A percentile compares a stretch with the other conserved stretches of the same genome.
Conservation (phyloP, 1,140 invertebrate genomes). For the Triops cancriformis region DNA sequence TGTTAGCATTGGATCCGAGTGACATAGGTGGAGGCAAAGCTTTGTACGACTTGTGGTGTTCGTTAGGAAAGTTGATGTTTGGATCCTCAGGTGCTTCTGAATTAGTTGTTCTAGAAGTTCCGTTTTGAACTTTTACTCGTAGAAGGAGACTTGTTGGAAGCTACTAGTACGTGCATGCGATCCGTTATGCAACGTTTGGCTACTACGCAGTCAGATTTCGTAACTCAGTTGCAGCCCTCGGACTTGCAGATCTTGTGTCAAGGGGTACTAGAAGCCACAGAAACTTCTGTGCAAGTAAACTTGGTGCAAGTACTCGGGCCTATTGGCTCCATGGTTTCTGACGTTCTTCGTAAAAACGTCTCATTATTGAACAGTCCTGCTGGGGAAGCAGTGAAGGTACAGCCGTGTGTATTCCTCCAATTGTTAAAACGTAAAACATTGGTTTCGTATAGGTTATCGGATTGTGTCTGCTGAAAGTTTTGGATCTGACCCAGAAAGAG, state of each 20-base stretch:
- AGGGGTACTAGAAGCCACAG: slow-evolving; percentile 29
- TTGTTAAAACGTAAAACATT: slow-evolving; percentile 23
- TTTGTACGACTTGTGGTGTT: slow-evolving; percentile 44
- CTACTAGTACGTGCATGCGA: slow-evolving; percentile 55
- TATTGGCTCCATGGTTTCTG: slow-evolving; percentile 22
- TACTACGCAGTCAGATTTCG: slow-evolving; percentile 29
- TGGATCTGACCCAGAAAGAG: slow-evolving; percentile 10
- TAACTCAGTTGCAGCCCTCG: slow-evolving; percentile 30
- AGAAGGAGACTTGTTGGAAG: slow-evolving; percentile 44
- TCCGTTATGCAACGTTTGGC: slow-evolving; percentile 46
- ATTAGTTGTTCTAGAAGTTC: background rate
- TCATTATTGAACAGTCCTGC: slow-evolving; percentile 27
- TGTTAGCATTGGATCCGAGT: slow-evolving; percentile 48
- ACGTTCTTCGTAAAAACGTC: background rate
- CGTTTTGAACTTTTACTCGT: slow-evolving; percentile 34
- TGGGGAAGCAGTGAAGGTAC: slow-evolving; percentile 22
- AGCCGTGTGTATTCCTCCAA: background rate
- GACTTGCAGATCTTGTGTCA: slow-evolving; percentile 34
- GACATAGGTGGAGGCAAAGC: slow-evolving; percentile 50
- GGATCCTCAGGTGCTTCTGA: slow-evolving; percentile 32
- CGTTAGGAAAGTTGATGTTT: slow-evolving; percentile 50
- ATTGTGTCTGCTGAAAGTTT: slow-evolving; percentile 45
- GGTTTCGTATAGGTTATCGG: slow-evolving; percentile 37
- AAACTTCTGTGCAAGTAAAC: slow-evolving; percentile 35
- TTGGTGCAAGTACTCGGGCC: slow-evolving; percentile 35